Evolutionary conservation across 2,113 vertebrate genomes (phyloP), one percentile per base, ranked within the genome.

Genomic region (Odobenus rosmarus): DNA sequence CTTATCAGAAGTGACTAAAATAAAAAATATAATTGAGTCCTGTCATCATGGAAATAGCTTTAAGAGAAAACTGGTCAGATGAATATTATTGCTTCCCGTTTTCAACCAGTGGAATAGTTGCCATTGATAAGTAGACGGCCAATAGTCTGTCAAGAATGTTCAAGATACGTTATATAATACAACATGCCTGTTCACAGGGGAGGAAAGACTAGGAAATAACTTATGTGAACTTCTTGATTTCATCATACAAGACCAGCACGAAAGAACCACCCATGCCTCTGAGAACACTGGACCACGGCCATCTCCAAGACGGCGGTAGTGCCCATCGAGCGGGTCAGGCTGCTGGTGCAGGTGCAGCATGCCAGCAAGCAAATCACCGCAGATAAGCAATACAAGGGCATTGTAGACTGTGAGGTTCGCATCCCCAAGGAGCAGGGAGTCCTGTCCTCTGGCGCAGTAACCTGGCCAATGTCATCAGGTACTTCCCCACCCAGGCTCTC

Each of bases 241-340:
- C 99, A 7, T 99, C 99, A 8, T 99, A 99, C 96, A 99, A 98
- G 98, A 99, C 99, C 39, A 99, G 99, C 98, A 99, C 99, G 84
- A 99, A 99, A 98, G 99, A 99, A 53, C 99, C 99, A 23, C 99
- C 99, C 99, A 99, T 99, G 98, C 99, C 99, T 99, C 99, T 97
- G 93, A 99, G 99, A 53, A 99, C 99, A 28, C 99, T 99, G 61
- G 99, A 99, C 99, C 98, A 99, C 1, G 99, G 46, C 46, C 46
- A 46, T 8, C 46, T 46, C 46, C 46, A 46, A 46, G 46, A 46
- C 8, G 46, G 46, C 46, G 46, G 46, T 46, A 46, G 46, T 7
- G 8, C 46, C 46, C 46, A 46, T 46, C 46, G 46, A 46, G 46
- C 46, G 46, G 46, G 46, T 46, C 46, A 46, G 8, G 46, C 46